These are phyloP conservation scores for Salticus scenicus DNA, from an alignment of 2,888 invertebrate genomes.

Conservation along the genomic window DNA sequence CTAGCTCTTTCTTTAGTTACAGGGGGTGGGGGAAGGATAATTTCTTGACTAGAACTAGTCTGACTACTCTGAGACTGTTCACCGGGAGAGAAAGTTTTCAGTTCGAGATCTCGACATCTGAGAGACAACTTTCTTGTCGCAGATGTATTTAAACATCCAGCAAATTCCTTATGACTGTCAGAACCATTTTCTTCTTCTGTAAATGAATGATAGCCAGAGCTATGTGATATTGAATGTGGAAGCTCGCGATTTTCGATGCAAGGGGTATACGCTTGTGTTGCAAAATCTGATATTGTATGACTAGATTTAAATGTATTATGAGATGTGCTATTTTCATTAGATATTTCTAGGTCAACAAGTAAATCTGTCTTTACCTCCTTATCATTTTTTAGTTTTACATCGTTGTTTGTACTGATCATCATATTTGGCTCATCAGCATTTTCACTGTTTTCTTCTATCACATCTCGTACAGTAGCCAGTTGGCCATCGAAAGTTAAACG, in stretches of 20 bases:
- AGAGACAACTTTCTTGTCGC: slow-evolving; percentile 34
- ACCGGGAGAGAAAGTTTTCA: slow-evolving; percentile 62
- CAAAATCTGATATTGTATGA: slow-evolving; percentile 66
- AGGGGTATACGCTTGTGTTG: slow-evolving; percentile 62
- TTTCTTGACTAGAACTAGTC: slow-evolving; percentile 23
- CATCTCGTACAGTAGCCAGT: slow-evolving; percentile 61
- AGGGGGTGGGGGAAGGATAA: slow-evolving; percentile 40
- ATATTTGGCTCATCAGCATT: slow-evolving; percentile 62
- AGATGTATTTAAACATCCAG: slow-evolving; percentile 71
- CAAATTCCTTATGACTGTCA: slow-evolving; percentile 71
- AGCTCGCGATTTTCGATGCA: slow-evolving; percentile 66
- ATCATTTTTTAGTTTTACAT: background rate
- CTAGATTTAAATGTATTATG: slow-evolving; percentile 49
- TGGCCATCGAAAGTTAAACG: slow-evolving; percentile 55
- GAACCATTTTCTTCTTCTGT: slow-evolving; percentile 70
- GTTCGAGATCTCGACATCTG: slow-evolving; percentile 53
- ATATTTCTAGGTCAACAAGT: slow-evolving; percentile 45
- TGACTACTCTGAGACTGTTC: slow-evolving; percentile 31
- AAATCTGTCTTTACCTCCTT: slow-evolving; percentile 27
- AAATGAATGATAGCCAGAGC: slow-evolving; percentile 72
- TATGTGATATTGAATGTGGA: slow-evolving; percentile 71
- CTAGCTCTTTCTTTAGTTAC: slow-evolving; percentile 64
- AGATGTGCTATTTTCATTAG: slow-evolving; percentile 23
- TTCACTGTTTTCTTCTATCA: slow-evolving; percentile 68
- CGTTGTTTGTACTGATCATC: slow-evolving; percentile 27